phyloP scores from a whole-genome alignment of 2,888 invertebrate genomes.

The Ernsta delagoae region DNA sequence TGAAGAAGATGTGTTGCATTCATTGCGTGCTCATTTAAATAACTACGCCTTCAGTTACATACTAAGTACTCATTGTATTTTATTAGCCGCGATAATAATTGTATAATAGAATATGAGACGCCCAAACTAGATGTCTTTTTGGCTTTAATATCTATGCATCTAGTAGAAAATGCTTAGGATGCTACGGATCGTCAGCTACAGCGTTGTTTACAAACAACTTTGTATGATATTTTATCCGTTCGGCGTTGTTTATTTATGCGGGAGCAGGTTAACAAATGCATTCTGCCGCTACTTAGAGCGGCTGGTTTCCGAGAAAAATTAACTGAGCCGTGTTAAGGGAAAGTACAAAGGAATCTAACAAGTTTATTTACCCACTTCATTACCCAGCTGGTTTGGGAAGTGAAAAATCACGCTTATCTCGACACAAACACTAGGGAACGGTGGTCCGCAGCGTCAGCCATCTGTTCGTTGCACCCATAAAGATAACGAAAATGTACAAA shows the following conservation, averaged over 20 bases:
- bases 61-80: not conserved
- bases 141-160: slow-evolving; percentile 65
- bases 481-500: slow-evolving; percentile 79
- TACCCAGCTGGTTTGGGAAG: slow-evolving; percentile 79
- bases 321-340: slow-evolving; percentile 67
- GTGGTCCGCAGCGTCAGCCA: slow-evolving; percentile 74
- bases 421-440: slow-evolving; percentile 68
- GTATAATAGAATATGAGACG: slow-evolving; percentile 12
- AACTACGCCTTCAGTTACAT: not conserved
- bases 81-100: not conserved
- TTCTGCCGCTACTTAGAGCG: slow-evolving; percentile 40
- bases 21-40: slow-evolving; percentile 38
- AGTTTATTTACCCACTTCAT: slow-evolving; percentile 74
- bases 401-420: slow-evolving; percentile 84
- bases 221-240: slow-evolving; percentile 43
- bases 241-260: slow-evolving; percentile 44
- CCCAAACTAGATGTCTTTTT: slow-evolving; percentile 38
- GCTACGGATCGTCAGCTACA: slow-evolving; percentile 52
- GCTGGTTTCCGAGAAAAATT: slow-evolving; percentile 67
- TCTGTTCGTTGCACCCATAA: slow-evolving; percentile 84
- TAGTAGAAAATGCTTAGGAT: slow-evolving; percentile 55
- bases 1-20: slow-evolving; percentile 28
- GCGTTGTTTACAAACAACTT: slow-evolving; percentile 75
- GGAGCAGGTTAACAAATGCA: slow-evolving; percentile 39
- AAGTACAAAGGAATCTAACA: slow-evolving; percentile 65